Evolutionary conservation across 2,797 vertebrate species (phyloP), one percentile per base, ranked within the genome.

Genomic region (Gallinago nigripennis): DNA sequence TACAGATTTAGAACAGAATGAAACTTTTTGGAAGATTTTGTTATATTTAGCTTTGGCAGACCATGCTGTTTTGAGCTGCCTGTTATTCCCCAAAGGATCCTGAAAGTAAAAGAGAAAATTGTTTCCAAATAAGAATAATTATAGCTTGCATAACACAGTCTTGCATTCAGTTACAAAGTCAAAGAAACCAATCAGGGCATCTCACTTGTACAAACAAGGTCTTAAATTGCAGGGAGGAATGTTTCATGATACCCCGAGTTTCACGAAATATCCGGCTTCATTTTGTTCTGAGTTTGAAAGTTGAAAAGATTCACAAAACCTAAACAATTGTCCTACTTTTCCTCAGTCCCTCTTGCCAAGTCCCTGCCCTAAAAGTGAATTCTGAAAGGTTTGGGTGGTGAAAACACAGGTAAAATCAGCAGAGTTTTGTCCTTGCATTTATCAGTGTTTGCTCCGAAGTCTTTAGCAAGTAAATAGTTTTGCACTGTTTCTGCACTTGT

Each of bases 111-210:
- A 92, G 82, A 90, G 91, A 94, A 92, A 90, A 92, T 91, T 90
- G 35, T 97, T 95, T 94, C 92, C 92, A 95, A 95, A 83, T 66
- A 88, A 50, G 73, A 95, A 84, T 94, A 92, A 95, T 97, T 95
- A 86, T 53, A 86, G 87, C 80, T 95, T 97, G 94, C 94, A 82
- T 79, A 96, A 95, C 92, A 91, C 41, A 70, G 58, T 31, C 70
- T 86, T 79, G 70, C 77, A 76, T 94, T 92, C 77, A 77, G 69
- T 84, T 92, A 86, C 94, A 87, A 81, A 96, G 87, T 71, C 77
- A 88, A 91, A 88, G 78, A 91, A 92, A 92, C 68, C 89, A 89
- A 90, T 92, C 87, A 86, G 66, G 82, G 25, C 73, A 81, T 81
- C 82, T 94, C 0, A 0, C 80, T 96, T 92, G 87, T 90, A 91